Conservation (phyloP, 2,113 vertebrate genomes). For the Pampusana beccarii region DNA sequence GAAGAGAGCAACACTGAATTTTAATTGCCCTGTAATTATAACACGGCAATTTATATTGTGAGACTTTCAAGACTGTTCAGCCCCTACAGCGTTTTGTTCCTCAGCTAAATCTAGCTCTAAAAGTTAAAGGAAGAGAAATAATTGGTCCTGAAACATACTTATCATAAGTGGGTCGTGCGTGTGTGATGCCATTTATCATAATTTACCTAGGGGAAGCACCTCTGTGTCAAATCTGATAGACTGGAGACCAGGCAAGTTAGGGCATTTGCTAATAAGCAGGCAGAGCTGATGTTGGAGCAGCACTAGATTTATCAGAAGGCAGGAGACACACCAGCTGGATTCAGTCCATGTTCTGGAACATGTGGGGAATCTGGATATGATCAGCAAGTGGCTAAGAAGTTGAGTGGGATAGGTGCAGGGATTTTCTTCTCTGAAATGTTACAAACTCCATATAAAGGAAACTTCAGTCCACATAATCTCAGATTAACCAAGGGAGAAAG, state of each 20-base stretch:
- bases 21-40: conserved; percentile 63
- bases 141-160: conserved; percentile 11
- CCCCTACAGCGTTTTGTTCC: conserved; percentile 15
- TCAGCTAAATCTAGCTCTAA: background rate
- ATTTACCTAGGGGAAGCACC: background rate
- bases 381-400: background rate
- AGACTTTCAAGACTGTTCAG: conserved; percentile 26
- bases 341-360: background rate
- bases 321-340: background rate
- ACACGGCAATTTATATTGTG: background rate
- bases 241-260: background rate
- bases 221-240: background rate
- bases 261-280: background rate
- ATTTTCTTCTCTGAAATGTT: background rate
- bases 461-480: background rate
- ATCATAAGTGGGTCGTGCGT: background rate
- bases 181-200: background rate
- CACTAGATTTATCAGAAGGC: background rate
- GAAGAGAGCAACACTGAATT: conserved; percentile 52
- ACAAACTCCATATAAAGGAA: background rate
- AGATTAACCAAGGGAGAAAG: background rate
- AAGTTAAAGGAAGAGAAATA: conserved; percentile 30
- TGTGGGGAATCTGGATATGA: background rate
- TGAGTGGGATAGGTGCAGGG: background rate
- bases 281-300: background rate